These are phyloP conservation scores for Stictocephala bisonia DNA, from an alignment of 2,888 invertebrate genomes.

Conservation along the genomic window DNA sequence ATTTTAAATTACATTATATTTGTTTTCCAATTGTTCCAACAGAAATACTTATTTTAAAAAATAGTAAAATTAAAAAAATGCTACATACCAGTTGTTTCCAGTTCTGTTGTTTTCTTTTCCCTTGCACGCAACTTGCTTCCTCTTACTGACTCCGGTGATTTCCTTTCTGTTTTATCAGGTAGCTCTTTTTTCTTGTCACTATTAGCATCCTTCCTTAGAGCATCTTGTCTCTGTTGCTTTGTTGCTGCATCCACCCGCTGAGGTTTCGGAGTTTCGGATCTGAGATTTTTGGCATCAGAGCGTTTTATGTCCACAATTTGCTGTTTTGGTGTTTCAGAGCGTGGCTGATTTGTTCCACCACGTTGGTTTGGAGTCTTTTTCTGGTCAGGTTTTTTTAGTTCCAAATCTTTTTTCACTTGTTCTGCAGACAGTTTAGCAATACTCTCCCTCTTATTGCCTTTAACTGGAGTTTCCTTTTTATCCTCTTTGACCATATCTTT, in stretches of 20 bases:
- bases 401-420: not conserved
- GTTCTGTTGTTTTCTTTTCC: not conserved
- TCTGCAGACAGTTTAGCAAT: not conserved
- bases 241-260: too few relatives aligned
- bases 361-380: not conserved
- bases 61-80: too few relatives aligned
- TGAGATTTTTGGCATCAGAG: too few relatives aligned
- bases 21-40: too few relatives aligned
- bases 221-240: not conserved
- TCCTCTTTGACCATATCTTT: not conserved
- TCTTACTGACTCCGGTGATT: conserved; percentile 19
- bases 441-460: conserved; percentile 4
- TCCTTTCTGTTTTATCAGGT: not conserved
- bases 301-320: too few relatives aligned
- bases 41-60: too few relatives aligned
- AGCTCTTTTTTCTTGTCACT: conserved; percentile 21
- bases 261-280: too few relatives aligned
- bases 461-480: conserved; percentile 1
- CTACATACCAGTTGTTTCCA: too few relatives aligned
- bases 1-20: too few relatives aligned
- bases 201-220: not conserved
- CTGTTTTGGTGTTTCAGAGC: conserved; percentile 6
- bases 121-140: not conserved
- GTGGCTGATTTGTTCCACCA: not conserved
- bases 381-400: conserved; percentile 11